phyloP scores from a whole-genome alignment of 2,888 invertebrate species.

The Hyalella azteca region DNA sequence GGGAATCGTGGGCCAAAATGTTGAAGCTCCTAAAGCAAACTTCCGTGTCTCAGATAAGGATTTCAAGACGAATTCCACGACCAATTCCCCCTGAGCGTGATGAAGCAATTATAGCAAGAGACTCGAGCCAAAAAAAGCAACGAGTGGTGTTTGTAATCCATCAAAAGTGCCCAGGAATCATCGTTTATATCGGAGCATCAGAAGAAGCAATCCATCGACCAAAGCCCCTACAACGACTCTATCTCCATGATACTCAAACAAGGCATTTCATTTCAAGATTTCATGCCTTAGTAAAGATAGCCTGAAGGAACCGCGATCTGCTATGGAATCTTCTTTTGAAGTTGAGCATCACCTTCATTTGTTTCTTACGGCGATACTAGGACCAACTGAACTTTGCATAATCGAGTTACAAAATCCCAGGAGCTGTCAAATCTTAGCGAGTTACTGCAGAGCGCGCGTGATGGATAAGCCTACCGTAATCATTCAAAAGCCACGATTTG shows the following conservation, averaged over 20 bases:
- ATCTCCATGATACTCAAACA: conserved; percentile 7
- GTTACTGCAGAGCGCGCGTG: background rate
- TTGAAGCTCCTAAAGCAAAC: no score
- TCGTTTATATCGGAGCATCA: background rate
- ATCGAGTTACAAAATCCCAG: background rate
- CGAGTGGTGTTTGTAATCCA: conserved; percentile 19
- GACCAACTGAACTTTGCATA: background rate
- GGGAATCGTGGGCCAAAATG: no score
- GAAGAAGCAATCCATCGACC: background rate
- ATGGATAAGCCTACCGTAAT: conserved; percentile 8
- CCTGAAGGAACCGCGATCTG: no score
- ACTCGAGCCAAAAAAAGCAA: background rate
- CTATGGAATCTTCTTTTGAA: background rate
- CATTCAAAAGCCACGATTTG: background rate
- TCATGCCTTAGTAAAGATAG: background rate
- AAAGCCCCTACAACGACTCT: background rate
- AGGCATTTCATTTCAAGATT: conserved; percentile 1
- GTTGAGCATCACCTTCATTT: background rate
- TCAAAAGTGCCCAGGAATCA: background rate
- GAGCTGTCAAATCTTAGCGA: conserved; percentile 2
- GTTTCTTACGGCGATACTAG: no score
- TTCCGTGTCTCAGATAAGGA: no score
- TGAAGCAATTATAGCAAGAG: conserved; percentile 9
- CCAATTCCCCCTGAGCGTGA: no score
- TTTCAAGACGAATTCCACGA: no score